These are phyloP conservation scores for Sminthurinus aureus DNA, from an alignment of 2,888 invertebrate genomes.

Conservation along the genomic window DNA sequence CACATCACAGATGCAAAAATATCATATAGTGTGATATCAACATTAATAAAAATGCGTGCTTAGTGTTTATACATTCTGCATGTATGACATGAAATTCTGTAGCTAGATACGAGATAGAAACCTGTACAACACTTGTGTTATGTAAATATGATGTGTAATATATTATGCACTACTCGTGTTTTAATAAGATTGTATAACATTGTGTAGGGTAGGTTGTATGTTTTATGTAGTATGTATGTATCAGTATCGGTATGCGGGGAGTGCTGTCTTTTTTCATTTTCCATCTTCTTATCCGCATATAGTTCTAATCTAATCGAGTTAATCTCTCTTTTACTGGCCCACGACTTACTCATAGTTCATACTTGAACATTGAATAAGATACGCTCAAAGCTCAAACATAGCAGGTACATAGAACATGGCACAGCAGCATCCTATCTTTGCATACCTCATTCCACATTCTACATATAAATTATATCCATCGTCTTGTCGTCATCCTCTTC, in stretches of 20 bases:
- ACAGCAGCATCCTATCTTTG: neutral
- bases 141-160: too few relatives aligned
- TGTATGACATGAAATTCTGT: too few relatives aligned
- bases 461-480: neutral
- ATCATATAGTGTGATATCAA: too few relatives aligned
- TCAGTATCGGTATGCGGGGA: neutral
- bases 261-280: too few relatives aligned
- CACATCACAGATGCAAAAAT: too few relatives aligned
- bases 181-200: neutral
- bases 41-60: too few relatives aligned
- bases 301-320: slow-evolving; percentile 18
- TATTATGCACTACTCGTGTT: too few relatives aligned
- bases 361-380: neutral
- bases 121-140: too few relatives aligned
- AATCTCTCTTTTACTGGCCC: slow-evolving; percentile 4
- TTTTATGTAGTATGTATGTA: neutral
- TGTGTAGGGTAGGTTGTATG: neutral
- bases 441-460: neutral
- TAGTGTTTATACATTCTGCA: too few relatives aligned
- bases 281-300: neutral
- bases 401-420: neutral
- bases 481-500: neutral
- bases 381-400: neutral
- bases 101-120: too few relatives aligned
- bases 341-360: neutral